A percentile compares a stretch with the other conserved stretches of the same genome.
These are phyloP conservation scores for Xylota segnis DNA, from an alignment of 2,888 invertebrate species.

Conservation along the genomic window DNA sequence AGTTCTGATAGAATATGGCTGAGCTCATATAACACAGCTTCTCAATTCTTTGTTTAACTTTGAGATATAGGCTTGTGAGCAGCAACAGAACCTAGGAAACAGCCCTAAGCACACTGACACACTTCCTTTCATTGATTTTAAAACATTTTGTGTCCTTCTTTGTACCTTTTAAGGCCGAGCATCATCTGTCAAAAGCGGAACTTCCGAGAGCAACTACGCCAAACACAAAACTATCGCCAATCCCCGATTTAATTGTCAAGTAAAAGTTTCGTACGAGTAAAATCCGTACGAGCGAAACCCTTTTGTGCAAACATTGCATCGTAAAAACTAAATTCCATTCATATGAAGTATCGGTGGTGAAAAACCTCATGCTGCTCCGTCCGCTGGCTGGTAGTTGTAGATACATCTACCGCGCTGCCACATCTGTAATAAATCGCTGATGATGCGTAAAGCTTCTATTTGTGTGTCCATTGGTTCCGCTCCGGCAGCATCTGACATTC, in stretches of 20 bases:
- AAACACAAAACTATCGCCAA: not conserved
- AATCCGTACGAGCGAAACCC: not conserved
- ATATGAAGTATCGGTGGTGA: conserved; percentile 32
- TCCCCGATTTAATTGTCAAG: conserved; percentile 16
- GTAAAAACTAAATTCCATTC: conserved; percentile 49
- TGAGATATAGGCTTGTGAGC: no score
- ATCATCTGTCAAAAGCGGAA: not conserved
- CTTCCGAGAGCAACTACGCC: not conserved
- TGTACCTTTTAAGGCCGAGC: no score
- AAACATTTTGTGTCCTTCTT: no score
- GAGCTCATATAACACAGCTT: no score
- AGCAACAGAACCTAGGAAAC: no score
- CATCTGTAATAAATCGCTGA: conserved; percentile 70
- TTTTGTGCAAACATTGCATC: conserved; percentile 16
- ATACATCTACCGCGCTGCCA: conserved; percentile 11
- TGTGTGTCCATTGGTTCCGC: conserved; percentile 75
- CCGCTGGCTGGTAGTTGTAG: not conserved
- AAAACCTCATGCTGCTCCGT: conserved; percentile 5
- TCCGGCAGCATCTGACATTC: conserved; percentile 62
- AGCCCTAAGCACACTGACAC: no score
- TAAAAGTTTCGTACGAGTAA: not conserved
- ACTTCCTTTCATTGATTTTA: no score
- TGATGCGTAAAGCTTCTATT: conserved; percentile 75
- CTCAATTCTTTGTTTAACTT: no score
- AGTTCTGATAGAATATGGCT: no score